phyloP scores from a whole-genome alignment of 2,113 vertebrate species.

The Paracanthobrama guichenoti region DNA sequence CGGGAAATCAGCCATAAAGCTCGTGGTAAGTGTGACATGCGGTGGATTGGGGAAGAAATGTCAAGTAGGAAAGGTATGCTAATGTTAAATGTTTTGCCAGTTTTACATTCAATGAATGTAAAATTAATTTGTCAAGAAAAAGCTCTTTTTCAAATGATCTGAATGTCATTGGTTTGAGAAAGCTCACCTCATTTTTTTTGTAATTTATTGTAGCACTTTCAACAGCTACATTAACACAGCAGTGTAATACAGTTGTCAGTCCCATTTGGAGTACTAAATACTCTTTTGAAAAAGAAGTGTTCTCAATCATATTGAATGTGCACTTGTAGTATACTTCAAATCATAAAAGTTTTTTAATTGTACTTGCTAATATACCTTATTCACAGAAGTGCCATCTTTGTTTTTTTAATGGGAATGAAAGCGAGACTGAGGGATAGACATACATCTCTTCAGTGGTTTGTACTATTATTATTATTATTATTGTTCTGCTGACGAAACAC shows the following conservation, averaged over 20 bases:
- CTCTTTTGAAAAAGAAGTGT: background rate
- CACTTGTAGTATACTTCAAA: background rate
- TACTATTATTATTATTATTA: too few relatives aligned
- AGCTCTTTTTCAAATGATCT: background rate
- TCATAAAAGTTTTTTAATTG: background rate
- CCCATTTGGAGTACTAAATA: background rate
- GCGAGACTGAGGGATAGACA: too few relatives aligned
- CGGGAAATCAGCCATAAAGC: conserved; percentile 74
- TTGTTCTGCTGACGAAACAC: too few relatives aligned
- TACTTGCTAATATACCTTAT: too few relatives aligned
- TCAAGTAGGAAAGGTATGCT: background rate
- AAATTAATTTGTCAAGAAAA: background rate
- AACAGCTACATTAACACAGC: background rate
- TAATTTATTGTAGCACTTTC: background rate
- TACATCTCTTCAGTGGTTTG: too few relatives aligned
- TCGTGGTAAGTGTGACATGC: conserved; percentile 70
- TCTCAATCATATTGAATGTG: background rate
- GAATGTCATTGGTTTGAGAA: background rate
- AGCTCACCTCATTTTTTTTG: background rate
- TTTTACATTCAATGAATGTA: too few relatives aligned
- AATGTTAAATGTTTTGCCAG: background rate
- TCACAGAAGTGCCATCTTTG: too few relatives aligned
- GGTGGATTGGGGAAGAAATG: background rate
- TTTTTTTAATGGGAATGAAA: too few relatives aligned
- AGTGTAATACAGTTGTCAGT: background rate